A percentile compares a stretch with the other conserved stretches of the same genome.
Conservation (phyloP, 2,797 vertebrate species). For the Myotis pilosus region DNA sequence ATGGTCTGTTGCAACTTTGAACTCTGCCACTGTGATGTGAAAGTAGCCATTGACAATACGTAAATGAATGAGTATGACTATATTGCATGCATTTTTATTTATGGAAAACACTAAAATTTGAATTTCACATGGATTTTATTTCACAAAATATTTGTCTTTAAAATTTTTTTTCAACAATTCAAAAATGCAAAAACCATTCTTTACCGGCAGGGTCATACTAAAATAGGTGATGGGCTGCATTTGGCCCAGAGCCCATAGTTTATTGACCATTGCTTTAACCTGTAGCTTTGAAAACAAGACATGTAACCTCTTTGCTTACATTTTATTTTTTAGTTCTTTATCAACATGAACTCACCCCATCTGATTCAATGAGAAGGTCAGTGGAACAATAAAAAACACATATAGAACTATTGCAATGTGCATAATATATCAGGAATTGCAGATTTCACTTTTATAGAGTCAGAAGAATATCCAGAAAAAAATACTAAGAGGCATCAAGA, state of each 20-base stretch:
- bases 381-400: background rate
- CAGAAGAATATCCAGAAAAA: background rate
- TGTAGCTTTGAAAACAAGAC: background rate
- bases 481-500: background rate
- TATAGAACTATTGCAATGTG: background rate
- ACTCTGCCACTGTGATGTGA: background rate
- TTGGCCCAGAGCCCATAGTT: background rate
- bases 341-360: background rate
- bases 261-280: background rate
- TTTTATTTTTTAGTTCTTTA: conserved; percentile 45
- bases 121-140: background rate
- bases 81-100: background rate
- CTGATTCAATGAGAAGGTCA: background rate
- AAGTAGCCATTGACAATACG: background rate
- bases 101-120: background rate
- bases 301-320: background rate
- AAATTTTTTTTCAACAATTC: background rate
- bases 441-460: background rate
- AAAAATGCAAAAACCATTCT: background rate
- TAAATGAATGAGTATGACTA: background rate
- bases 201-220: background rate
- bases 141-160: background rate
- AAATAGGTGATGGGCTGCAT: background rate
- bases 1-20: background rate
- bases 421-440: background rate